A percentile compares a stretch with the other conserved stretches of the same genome.
Evolutionary conservation across 1,140 invertebrate genomes (phyloP).

Genomic region (Aphaenogaster rudis): DNA sequence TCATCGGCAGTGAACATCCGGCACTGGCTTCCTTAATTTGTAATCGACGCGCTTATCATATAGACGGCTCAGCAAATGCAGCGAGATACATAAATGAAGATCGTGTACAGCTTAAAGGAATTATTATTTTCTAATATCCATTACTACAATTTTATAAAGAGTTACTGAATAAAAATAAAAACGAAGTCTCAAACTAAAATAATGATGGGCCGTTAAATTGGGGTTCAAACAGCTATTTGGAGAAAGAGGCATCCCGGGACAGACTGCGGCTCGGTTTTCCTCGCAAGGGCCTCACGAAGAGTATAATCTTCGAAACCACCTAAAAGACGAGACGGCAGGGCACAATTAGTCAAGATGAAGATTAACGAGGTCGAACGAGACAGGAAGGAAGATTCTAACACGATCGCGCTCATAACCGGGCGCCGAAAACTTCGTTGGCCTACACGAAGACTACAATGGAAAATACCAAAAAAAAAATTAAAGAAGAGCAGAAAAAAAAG

Average conservation of each 20-base stretch:
- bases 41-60: slow-evolving; percentile 21
- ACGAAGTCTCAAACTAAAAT: not conserved
- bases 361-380: slow-evolving; percentile 19
- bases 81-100: slow-evolving; percentile 17
- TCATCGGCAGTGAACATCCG: slow-evolving; percentile 1
- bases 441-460: slow-evolving; percentile 59
- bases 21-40: slow-evolving; percentile 1
- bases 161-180: slow-evolving; percentile 16
- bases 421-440: slow-evolving; percentile 65
- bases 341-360: not conserved
- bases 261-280: slow-evolving; percentile 17
- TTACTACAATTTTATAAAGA: slow-evolving; percentile 55
- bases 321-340: slow-evolving; percentile 46
- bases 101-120: slow-evolving; percentile 45
- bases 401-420: not conserved
- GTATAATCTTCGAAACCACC: slow-evolving; percentile 46
- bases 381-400: slow-evolving; percentile 28
- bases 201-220: too few relatives aligned
- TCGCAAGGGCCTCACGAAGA: slow-evolving; percentile 59
- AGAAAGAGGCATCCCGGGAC: not conserved
- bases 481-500: not conserved
- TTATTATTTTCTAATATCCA: slow-evolving; percentile 58
- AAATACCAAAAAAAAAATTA: slow-evolving; percentile 14
- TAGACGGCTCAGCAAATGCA: slow-evolving; percentile 11
- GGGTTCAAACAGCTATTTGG: slow-evolving; percentile 13